Evolutionary conservation across 2,888 invertebrate species (phyloP).

Genomic region (Monopis laevigella): DNA sequence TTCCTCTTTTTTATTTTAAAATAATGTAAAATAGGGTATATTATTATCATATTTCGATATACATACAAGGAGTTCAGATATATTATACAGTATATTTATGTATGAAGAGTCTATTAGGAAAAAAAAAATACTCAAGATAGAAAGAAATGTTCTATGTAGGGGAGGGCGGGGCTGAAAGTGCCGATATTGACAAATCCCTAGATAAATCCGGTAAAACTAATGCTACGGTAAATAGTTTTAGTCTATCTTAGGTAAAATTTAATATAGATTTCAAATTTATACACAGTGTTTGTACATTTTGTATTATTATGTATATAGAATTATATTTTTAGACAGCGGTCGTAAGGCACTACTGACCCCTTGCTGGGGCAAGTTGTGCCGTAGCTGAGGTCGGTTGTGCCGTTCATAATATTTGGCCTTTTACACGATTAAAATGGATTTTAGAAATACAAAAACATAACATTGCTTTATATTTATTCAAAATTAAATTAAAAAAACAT

Average conservation of each 20-base stretch:
- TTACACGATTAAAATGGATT: slow-evolving; percentile 12
- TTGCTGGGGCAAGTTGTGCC: slow-evolving; percentile 18
- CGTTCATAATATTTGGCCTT: slow-evolving; percentile 12
- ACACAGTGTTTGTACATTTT: background rate
- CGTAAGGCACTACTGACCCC: slow-evolving; percentile 17
- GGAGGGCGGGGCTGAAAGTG: slow-evolving; percentile 13
- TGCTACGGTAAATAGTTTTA: slow-evolving; percentile 8
- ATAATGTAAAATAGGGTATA: too few relatives aligned
- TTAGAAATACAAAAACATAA: slow-evolving; percentile 11
- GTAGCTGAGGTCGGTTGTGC: slow-evolving; percentile 16
- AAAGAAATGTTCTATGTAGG: too few relatives aligned
- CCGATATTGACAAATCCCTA: slow-evolving; percentile 15
- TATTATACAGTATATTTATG: too few relatives aligned
- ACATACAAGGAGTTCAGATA: too few relatives aligned
- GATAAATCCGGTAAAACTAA: slow-evolving; percentile 8
- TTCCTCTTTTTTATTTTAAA: too few relatives aligned
- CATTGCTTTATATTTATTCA: slow-evolving; percentile 9
- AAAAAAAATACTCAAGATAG: too few relatives aligned
- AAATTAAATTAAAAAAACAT: slow-evolving; percentile 6
- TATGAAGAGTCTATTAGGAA: too few relatives aligned
- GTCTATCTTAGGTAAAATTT: slow-evolving; percentile 16
- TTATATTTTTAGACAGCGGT: slow-evolving; percentile 13
- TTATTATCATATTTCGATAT: too few relatives aligned
- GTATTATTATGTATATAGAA: background rate
- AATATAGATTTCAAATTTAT: slow-evolving; percentile 12